Base-by-base conservation (phyloP, 2,888 invertebrate genomes). In the Ophion ellenae region DNA sequence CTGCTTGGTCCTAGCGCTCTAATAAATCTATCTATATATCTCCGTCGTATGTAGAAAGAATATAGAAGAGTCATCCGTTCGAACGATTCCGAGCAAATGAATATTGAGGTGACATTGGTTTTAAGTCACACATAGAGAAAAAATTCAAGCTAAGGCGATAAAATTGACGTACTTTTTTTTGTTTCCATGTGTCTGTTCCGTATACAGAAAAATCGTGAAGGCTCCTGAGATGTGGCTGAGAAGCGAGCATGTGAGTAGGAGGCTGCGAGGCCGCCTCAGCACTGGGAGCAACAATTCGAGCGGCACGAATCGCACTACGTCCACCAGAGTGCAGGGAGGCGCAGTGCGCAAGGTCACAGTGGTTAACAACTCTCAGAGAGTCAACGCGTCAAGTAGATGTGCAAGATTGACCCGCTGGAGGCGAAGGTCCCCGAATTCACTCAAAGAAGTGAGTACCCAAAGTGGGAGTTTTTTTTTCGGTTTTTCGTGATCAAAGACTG, bases 221-320 rank as follows among this genome's bases (percentile, higher is more conserved):
- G 77, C 82, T 79, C 86, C 86, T 89, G 92, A 91, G 90, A 94
- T 94, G 94, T 93, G 94, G 94, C 89, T 94, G 86, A 90, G 94
- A 92, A 94, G 94, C 83, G 93, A 94, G 84, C 93, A 93, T 89
- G 91, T 93, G 47, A 91, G 93, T 87, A 90, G 94, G 89, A 93
- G 94, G 90, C 92, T 94, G 87, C 92, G 94, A 80, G 93, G 93
- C 81, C 93, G 94, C 86, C 89, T 93, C 76, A 88, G 89, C 74
- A 90, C 91, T 78, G 83, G 86, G 11, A 88, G 90, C 83, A 89
- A 87, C 86, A 88, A 89, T 78, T 84, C 91, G 45, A 84, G 87
- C 69, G 88, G 89, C 59, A 71, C 87, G 11, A 81, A 61, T 36
- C 75, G 86, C 11, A 83, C 73, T 24, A 61, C 87, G 59, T 88